A percentile compares a stretch with the other conserved stretches of the same genome.
phyloP scores from a whole-genome alignment of 2,797 vertebrate genomes.

The Hippocampus kuda region DNA sequence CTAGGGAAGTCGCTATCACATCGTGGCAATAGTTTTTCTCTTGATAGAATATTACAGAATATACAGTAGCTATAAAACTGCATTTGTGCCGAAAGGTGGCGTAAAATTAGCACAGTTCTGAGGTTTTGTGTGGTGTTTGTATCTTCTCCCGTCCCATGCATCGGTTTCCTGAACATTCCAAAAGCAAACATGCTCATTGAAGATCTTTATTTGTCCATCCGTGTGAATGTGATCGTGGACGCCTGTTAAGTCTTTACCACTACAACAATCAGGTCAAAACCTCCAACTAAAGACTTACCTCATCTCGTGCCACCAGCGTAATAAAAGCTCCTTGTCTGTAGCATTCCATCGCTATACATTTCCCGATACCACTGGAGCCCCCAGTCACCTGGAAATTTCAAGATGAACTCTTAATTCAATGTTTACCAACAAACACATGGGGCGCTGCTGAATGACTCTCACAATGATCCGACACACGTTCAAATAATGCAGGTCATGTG shows the following conservation, averaged over 20 bases:
- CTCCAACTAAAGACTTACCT: conserved; percentile 65
- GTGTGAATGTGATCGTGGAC: background rate
- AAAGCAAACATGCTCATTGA: no score
- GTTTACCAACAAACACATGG: background rate
- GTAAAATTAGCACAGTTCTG: no score
- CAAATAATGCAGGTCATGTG: background rate
- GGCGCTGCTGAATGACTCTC: background rate
- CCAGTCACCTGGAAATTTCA: conserved; percentile 79
- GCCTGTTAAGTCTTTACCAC: no score
- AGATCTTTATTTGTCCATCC: background rate
- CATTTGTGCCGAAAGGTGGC: no score
- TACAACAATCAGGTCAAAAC: no score
- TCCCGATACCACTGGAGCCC: conserved; percentile 96
- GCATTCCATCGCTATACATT: conserved; percentile 90
- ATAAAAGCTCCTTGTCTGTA: conserved; percentile 94
- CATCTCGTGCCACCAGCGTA: conserved; percentile 90
- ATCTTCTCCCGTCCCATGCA: no score
- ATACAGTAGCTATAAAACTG: no score
- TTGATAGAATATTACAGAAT: no score
- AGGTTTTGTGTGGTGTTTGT: no score
- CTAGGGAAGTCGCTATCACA: no score
- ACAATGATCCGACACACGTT: background rate
- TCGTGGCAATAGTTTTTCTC: no score
- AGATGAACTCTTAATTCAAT: background rate
- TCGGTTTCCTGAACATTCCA: no score